phyloP scores from a whole-genome alignment of 2,797 vertebrate species.

The Karalla daura region DNA sequence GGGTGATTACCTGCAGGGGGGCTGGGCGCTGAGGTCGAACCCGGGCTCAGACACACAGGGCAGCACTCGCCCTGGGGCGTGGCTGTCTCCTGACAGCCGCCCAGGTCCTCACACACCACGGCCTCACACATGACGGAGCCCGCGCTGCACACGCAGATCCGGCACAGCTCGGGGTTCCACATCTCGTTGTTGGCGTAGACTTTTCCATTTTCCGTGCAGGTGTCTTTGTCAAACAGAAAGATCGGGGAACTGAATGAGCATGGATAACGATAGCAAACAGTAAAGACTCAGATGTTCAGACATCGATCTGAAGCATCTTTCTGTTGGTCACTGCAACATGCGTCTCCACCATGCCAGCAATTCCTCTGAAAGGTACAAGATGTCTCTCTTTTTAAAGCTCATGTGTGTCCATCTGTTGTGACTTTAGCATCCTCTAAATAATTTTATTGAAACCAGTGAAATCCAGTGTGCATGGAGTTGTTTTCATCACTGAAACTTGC shows the following conservation, averaged over 20 bases:
- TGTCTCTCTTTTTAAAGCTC: not conserved
- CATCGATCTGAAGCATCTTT: not conserved
- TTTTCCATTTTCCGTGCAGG: conserved; percentile 68
- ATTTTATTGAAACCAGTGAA: no score
- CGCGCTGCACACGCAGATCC: conserved; percentile 64
- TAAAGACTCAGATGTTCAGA: no score
- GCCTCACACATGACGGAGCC: conserved; percentile 62
- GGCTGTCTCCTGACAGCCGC: conserved; percentile 43
- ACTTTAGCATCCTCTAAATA: not conserved
- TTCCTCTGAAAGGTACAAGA: not conserved
- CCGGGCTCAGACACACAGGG: conserved; percentile 61
- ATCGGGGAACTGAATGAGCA: not conserved
- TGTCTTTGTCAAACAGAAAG: conserved; percentile 44
- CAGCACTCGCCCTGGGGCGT: conserved; percentile 75
- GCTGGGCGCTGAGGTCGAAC: conserved; percentile 5
- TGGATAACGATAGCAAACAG: no score
- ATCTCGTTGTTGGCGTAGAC: conserved; percentile 59
- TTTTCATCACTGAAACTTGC: no score
- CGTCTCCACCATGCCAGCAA: conserved; percentile 8
- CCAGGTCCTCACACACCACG: conserved; percentile 62
- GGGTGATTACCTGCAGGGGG: conserved; percentile 29
- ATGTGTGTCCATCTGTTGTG: not conserved
- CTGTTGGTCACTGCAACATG: conserved; percentile 15
- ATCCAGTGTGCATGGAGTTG: no score
- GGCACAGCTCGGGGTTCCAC: conserved; percentile 71